Conservation (phyloP, 2,888 invertebrate species). For the Anthrax anthrax region DNA sequence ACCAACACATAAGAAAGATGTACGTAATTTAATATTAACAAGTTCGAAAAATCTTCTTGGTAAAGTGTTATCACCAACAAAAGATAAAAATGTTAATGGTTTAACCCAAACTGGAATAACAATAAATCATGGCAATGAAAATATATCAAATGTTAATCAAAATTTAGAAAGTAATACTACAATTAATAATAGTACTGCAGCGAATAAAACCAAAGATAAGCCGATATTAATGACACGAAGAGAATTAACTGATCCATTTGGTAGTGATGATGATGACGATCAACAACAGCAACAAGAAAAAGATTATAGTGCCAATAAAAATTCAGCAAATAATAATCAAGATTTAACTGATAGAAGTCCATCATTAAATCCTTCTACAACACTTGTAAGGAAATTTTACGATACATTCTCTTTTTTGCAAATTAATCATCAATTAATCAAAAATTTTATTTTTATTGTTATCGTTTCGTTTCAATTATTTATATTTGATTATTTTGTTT, state of each 20-base stretch:
- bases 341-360: slow-evolving; percentile 17
- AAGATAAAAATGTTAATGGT: slow-evolving; percentile 43
- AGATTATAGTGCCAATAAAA: slow-evolving; percentile 7
- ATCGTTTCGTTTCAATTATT: too few relatives aligned
- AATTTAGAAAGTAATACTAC: slow-evolving; percentile 8
- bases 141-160: slow-evolving; percentile 12
- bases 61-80: slow-evolving; percentile 61
- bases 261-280: slow-evolving; percentile 76
- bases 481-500: too few relatives aligned
- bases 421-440: neutral
- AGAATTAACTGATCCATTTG: slow-evolving; percentile 77
- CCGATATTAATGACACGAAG: slow-evolving; percentile 62
- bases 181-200: slow-evolving; percentile 5
- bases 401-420: neutral
- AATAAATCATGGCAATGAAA: slow-evolving; percentile 11
- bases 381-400: slow-evolving; percentile 31
- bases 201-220: slow-evolving; percentile 15
- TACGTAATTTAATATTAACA: slow-evolving; percentile 52
- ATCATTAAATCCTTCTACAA: slow-evolving; percentile 34
- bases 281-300: slow-evolving; percentile 12
- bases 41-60: slow-evolving; percentile 58
- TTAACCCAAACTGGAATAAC: slow-evolving; percentile 18
- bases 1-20: slow-evolving; percentile 49
- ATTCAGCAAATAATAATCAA: neutral
- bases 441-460: too few relatives aligned